phyloP scores from a whole-genome alignment of 2,113 vertebrate genomes.

The Hippocampus comes region DNA sequence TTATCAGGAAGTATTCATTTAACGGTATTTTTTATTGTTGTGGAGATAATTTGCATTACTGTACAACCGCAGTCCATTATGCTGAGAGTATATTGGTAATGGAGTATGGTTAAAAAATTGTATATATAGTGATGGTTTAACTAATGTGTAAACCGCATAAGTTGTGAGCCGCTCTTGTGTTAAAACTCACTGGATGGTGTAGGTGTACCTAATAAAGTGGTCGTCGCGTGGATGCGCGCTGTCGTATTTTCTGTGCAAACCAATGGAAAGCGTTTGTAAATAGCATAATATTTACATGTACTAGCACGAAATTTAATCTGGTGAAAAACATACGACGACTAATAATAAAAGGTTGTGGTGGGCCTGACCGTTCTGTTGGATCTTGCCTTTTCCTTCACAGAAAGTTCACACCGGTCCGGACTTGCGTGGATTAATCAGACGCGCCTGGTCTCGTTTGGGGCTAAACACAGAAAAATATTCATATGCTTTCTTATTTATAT shows the following conservation, averaged over 20 bases:
- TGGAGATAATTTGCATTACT: not conserved
- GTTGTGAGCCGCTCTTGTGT: not conserved
- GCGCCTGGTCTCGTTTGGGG: constrained; percentile 26
- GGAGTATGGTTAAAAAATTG: not conserved
- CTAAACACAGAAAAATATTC: not conserved
- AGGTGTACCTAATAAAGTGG: constrained; percentile 3
- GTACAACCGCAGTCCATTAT: not conserved
- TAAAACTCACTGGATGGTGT: not conserved
- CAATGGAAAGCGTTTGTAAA: not conserved
- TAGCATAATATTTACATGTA: not conserved
- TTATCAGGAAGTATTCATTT: not conserved
- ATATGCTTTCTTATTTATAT: not conserved
- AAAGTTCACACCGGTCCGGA: constrained; percentile 43
- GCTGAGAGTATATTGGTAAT: not conserved
- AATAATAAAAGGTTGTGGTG: not conserved
- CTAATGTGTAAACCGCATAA: not conserved
- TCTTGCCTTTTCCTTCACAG: not conserved
- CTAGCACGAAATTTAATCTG: not conserved
- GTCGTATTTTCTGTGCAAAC: not conserved
- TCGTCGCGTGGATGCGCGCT: not conserved
- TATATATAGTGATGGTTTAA: not conserved
- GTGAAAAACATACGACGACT: not conserved
- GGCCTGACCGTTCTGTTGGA: not conserved
- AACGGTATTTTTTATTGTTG: not conserved
- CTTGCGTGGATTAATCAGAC: constrained; percentile 57